These are phyloP conservation scores for Apis cerana DNA, from an alignment of 1,140 invertebrate species.

Conservation along the genomic window DNA sequence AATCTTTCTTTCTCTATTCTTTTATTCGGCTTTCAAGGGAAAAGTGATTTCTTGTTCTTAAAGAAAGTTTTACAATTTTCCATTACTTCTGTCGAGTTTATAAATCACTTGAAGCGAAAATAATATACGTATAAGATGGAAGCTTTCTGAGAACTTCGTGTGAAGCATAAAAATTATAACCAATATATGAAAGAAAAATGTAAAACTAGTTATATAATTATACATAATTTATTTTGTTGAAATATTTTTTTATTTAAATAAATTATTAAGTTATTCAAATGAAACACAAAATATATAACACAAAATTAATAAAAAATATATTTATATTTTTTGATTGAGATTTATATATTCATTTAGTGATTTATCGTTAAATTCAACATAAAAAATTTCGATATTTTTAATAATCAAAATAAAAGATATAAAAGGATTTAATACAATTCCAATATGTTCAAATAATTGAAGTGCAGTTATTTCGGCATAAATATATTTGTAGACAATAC, in stretches of 20 bases:
- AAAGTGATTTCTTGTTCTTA: background rate
- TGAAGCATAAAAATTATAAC: conserved; percentile 44
- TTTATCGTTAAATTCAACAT: background rate
- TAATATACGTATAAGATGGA: conserved; percentile 29
- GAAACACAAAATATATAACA: background rate
- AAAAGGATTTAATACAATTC: background rate
- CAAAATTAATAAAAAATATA: background rate
- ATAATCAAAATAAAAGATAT: too few relatives aligned
- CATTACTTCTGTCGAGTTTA: conserved; percentile 28
- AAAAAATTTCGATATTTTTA: background rate
- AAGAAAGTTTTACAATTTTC: conserved; percentile 6
- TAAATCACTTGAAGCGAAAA: conserved; percentile 47
- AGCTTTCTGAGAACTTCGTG: conserved; percentile 20
- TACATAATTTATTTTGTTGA: background rate
- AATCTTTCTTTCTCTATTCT: too few relatives aligned
- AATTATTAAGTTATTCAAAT: too few relatives aligned
- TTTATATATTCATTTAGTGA: background rate
- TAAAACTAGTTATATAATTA: background rate
- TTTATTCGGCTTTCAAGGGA: background rate
- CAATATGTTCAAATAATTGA: background rate
- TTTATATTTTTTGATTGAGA: background rate
- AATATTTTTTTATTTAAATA: background rate
- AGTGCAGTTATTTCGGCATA: background rate
- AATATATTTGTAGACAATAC: background rate
- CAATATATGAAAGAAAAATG: conserved; percentile 21